phyloP scores from a whole-genome alignment of 2,797 vertebrate species.

The Synaphobranchus kaupii region DNA sequence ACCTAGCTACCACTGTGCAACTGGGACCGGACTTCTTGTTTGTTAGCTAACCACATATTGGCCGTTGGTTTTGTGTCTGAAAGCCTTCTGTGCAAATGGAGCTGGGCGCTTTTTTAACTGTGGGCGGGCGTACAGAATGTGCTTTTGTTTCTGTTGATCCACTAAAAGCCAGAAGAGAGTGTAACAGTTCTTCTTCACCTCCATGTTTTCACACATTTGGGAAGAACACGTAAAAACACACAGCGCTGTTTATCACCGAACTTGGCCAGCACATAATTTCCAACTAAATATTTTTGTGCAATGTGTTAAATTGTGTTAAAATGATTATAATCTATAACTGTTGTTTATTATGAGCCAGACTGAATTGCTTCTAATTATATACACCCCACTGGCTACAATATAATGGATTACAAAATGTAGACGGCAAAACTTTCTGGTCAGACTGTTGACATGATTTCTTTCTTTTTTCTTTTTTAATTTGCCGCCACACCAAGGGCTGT shows the following conservation, averaged over 20 bases:
- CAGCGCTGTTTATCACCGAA: conserved; percentile 11
- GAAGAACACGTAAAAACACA: background rate
- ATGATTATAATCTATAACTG: conserved; percentile 53
- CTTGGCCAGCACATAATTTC: conserved; percentile 38
- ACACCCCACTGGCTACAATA: conserved; percentile 13
- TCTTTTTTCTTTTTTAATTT: background rate
- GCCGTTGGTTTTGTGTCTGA: background rate
- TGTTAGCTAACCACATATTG: background rate
- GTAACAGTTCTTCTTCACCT: conserved; percentile 1
- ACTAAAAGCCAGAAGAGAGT: conserved; percentile 21
- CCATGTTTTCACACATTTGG: background rate
- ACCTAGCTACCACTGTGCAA: background rate
- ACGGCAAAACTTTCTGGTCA: conserved; percentile 28
- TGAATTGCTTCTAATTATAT: conserved; percentile 47
- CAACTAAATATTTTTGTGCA: conserved; percentile 47
- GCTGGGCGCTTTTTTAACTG: background rate
- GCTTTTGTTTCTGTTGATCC: background rate
- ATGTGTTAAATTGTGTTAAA: conserved; percentile 45
- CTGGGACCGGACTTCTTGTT: background rate
- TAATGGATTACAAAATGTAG: background rate
- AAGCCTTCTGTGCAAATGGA: background rate
- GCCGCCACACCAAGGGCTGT: too few species aligned
- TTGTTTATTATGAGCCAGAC: conserved; percentile 48
- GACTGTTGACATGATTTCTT: conserved; percentile 10
- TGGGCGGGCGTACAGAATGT: background rate